Base-by-base conservation (phyloP, 1,140 invertebrate species). In the Sinella curviseta region DNA sequence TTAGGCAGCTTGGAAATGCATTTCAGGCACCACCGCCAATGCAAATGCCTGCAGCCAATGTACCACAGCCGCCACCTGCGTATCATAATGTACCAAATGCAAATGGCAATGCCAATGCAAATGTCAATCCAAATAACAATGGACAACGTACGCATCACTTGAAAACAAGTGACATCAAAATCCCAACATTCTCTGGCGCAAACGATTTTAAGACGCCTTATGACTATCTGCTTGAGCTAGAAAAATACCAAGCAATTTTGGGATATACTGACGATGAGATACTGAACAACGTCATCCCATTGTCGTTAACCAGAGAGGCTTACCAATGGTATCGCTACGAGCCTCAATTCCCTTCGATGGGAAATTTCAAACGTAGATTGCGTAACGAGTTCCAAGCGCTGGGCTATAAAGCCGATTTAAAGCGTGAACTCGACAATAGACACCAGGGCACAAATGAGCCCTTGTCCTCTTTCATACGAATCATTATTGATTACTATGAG, bases 401-500 rank as follows among this genome's bases (percentile, higher is more conserved):
- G 17, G 75, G 55, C 34, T 80, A 77, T 35, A 26, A 24, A 14
- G 24, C 33, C 17, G 24, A 77, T 39, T 35, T 80, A 33, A 3
- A 39, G 4, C 35, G 76, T 20, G 79, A 77, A 26, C 31, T 80
- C 1, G 67, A 77, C 1, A 54, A 77, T 35, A 39, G 79, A 36
- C 54, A 1, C 33, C 79, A 80, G 54, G 76, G 70, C 1, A 28
- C 17, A n/a, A 26, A 77, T n/a, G 79, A 80, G 30, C 30, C 75
- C n/a, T 35, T 80, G 16, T 65, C 79, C 1, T 48, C 30, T 2
- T 80, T 77, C 36, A 77, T 80, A 12, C 8, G 48, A 26, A 34
- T 77, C 8, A 80, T 80, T 17, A 35, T 54, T 36, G 76, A 77
- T 74, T 77, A 57, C 54, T 77, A 30, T 28, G 60, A 74, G 34